These are phyloP conservation scores for Calidris pygmaea DNA, from an alignment of 2,113 vertebrate genomes.

Conservation along the genomic window DNA sequence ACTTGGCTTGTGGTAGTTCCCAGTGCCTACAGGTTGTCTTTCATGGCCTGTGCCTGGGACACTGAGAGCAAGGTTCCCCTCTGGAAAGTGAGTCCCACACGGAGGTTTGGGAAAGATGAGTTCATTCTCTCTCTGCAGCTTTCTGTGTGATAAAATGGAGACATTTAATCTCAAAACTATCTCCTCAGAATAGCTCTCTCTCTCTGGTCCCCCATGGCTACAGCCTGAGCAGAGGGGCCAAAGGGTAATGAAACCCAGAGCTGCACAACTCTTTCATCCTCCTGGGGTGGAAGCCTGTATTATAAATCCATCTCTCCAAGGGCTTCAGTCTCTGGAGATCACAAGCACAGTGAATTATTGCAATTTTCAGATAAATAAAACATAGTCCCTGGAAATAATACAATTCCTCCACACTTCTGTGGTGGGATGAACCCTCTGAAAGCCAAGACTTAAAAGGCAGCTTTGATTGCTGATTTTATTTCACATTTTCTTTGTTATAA, in stretches of 20 bases:
- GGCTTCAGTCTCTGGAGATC: background rate
- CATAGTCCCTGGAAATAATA: background rate
- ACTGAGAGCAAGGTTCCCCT: background rate
- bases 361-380: slow-evolving; percentile 14
- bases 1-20: background rate
- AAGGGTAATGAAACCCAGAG: slow-evolving; percentile 20
- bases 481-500: background rate
- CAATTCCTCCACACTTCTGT: background rate
- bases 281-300: background rate
- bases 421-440: background rate
- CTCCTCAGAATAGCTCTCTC: background rate
- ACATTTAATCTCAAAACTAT: background rate
- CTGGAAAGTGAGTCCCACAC: background rate
- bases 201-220: background rate
- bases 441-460: background rate
- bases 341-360: background rate
- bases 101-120: background rate
- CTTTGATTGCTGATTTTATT: slow-evolving; percentile 1
- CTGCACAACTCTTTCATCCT: background rate
- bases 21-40: background rate
- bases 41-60: background rate
- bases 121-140: background rate
- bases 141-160: background rate
- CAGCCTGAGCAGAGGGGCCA: background rate
- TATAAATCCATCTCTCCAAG: slow-evolving; percentile 13